Base-by-base conservation (phyloP, 2,797 vertebrate genomes). In the Acipenser ruthenus region DNA sequence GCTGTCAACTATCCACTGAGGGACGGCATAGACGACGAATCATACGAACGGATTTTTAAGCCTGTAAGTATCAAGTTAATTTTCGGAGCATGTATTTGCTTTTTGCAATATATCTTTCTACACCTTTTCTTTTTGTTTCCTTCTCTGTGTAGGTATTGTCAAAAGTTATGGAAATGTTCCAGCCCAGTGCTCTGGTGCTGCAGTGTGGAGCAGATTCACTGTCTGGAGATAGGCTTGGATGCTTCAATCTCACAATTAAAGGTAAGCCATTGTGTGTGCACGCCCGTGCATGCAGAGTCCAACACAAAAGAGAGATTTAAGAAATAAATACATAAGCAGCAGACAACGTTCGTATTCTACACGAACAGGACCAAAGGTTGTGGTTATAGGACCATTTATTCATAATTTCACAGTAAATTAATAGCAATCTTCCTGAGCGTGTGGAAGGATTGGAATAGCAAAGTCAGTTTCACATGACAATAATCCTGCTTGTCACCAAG, bases 1-100 rank as follows among this genome's bases (percentile, higher is more conserved):
- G 93, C 94, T 51, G 94, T 96, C 70, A 96, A 95, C 78, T 95
- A 93, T 79, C 94, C 94, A 49, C 91, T 96, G 87, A 88, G 93
- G 70, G 93, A 95, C 68, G 93, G 94, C 66, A 94, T 95, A 68
- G 93, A 96, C 72, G 94, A 96, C 64, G 92, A 94, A 65, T 96
- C 94, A 0, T 96, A 96, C 10, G 91, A 93, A 66, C 88, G 91
- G 65, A 95, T 96, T 76, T 96, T 95, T 81, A 95, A 93, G 72
- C 93, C 94, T 69, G 94, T 96, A 74, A 92, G 92, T 91, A 66
- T 68, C 62, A 65, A 66, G 60, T 65, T 7, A 70, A 11, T 10
- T 53, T 12, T 13, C 49, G 49, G 63, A 71, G 59, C 55, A 37
- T 66, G 47, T 10, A 62, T 62, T 18, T 37, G 37, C 3, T 2